A percentile compares a stretch with the other conserved stretches of the same genome.
phyloP scores from a whole-genome alignment of 1,140 invertebrate species.

The Drosophila sucinea region DNA sequence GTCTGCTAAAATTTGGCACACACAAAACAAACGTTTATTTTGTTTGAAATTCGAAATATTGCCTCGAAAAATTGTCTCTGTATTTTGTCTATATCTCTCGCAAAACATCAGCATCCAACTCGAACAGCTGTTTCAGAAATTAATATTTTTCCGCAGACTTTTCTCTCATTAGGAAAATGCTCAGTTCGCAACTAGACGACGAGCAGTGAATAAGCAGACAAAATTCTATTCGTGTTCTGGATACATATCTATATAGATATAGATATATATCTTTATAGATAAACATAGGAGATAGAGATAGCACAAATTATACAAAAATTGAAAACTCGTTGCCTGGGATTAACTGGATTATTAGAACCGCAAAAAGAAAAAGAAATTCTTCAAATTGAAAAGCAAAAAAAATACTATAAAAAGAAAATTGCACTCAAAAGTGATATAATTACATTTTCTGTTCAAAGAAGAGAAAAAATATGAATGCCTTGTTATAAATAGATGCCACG shows the following conservation, averaged over 20 bases:
- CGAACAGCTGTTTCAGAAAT: conserved; percentile 43
- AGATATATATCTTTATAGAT: conserved; percentile 3
- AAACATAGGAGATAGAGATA: conserved; percentile 9
- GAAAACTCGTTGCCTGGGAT: background rate
- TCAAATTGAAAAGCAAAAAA: background rate
- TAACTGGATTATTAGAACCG: background rate
- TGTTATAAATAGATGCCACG: conserved; percentile 68
- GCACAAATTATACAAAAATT: conserved; percentile 15
- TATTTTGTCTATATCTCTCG: background rate
- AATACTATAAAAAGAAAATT: conserved; percentile 35
- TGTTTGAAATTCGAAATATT: background rate
- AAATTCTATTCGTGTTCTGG: conserved; percentile 6
- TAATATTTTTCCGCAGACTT: conserved; percentile 26
- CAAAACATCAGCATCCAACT: background rate
- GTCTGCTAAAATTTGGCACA: background rate
- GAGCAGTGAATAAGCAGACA: conserved; percentile 39
- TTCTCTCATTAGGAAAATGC: background rate
- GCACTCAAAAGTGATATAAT: conserved; percentile 70
- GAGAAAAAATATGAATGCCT: conserved; percentile 55
- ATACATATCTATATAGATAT: conserved; percentile 36
- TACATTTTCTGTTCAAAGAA: conserved; percentile 31
- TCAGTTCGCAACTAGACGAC: conserved; percentile 64
- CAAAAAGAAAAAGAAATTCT: background rate
- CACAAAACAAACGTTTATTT: background rate
- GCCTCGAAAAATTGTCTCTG: background rate